Base-by-base conservation (phyloP, 23 tunicate genomes). In the Halocynthia aurantium region DNA sequence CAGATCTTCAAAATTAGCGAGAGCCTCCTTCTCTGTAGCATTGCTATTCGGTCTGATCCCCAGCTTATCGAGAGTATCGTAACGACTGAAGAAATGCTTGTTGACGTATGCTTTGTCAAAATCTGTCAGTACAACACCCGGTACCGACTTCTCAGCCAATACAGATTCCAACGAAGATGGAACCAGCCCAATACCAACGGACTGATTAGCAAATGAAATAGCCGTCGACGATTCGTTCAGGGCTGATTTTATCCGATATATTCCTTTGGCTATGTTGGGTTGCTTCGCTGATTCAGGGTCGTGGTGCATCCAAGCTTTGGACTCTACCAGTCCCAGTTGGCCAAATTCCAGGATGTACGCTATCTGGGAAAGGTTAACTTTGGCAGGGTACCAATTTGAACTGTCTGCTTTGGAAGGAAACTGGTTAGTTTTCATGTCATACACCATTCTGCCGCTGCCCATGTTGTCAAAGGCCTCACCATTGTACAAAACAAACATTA, bases 391-490 rank as follows among this genome's bases (percentile, higher is more conserved):
- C 78, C 49, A 20, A 12, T 54, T 74, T n/a, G 64, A 8, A 17
- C 6, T n/a, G 21, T 88, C 74, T n/a, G 49, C 53, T 20, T 20
- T 64, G 10, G 69, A 21, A 15, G 98, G 98, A 78, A 86, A 92
- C n/a, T 76, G 58, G 10, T 61, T 55, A 19, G 58, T 68, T 64
- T 73, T 66, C 98, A 92, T 86, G 62, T 92, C 98, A 68, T 53
- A 78, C 62, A 92, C 81, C 92, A 86, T 86, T 75, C 98, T 78
- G 40, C 69, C 61, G 57, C 93, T 86, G 6, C 92, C 98, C 70
- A 83, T 87, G 81, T 84, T 81, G 49, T 92, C 98, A 60, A 82
- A 92, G 6, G 91, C 88, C 63, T 92, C 98, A 60, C 86, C 98
- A 57, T 92, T 88, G 52, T 86, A 76, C 5, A 92, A 52, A 13